These are phyloP conservation scores for Smithornis capensis DNA, from an alignment of 2,113 vertebrate genomes.

Conservation along the genomic window DNA sequence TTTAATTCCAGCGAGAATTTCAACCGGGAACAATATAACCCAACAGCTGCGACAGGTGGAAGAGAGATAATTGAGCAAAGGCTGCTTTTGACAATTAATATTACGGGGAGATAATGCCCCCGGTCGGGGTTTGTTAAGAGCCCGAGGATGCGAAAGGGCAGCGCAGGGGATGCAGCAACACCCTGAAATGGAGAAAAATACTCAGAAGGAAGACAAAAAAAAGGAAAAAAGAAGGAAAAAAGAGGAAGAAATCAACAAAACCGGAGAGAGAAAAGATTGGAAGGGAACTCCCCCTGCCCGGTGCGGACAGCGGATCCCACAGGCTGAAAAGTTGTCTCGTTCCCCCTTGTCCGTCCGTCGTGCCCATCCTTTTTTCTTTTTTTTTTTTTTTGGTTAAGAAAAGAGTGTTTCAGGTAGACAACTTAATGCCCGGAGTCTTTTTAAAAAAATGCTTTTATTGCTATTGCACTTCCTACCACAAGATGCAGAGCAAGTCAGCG, in stretches of 20 bases:
- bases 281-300: background rate
- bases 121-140: background rate
- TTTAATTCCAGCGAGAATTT: conserved; percentile 42
- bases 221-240: accelerated
- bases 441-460: conserved; percentile 67
- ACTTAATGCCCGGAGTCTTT: conserved; percentile 50
- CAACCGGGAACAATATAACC: background rate
- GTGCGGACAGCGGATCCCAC: background rate
- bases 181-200: background rate
- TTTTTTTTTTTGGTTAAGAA: background rate
- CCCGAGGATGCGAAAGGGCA: background rate
- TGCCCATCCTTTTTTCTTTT: accelerated
- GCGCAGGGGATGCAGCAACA: background rate
- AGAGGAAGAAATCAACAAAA: accelerated
- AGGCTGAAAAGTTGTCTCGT: background rate
- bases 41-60: conserved; percentile 49
- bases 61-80: conserved; percentile 45
- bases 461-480: conserved; percentile 77
- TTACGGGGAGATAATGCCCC: conserved; percentile 11
- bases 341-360: background rate
- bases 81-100: conserved; percentile 59
- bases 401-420: conserved; percentile 14
- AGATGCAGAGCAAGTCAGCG: conserved; percentile 78
- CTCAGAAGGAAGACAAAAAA: background rate
- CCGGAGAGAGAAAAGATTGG: background rate